Evolutionary conservation across 92 coral and sea anemone genomes (phyloP), one percentile per base, ranked within the genome.

Genomic region (Parazoanthus atlanticus): DNA sequence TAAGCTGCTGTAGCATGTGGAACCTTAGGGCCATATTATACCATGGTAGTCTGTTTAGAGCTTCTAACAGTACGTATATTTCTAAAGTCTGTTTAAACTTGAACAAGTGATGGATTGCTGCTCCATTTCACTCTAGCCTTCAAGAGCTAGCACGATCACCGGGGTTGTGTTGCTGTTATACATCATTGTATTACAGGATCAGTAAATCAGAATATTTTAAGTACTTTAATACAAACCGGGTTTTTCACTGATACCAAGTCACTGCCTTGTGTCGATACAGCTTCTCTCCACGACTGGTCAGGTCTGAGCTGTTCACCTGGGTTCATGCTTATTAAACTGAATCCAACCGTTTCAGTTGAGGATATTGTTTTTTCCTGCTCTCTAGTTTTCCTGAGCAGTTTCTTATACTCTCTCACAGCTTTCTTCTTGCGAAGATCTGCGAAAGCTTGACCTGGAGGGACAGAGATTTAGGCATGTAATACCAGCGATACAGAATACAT

Each of bases 391-490:
- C 64, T 94, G 6, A 94, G 90, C 7, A 95, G 81, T 76, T 96
- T 96, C 70, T 90, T 96, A 90, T 96, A 94, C 80, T 96, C 94
- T 56, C 78, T 91, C 72, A 96, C 49, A 33, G 96, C 98, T 82
- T 86, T 94, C 79, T 49, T 80, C 86, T 93, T 94, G 56, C 98
- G 96, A 19, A 81, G 73, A 76, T 96, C 96, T 25, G 94, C 98
- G 91, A 94, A 96, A 10, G 96, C 98, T 80, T 96, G 98, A n/a
- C 98, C 98, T 96, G 8, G 11, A 11, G 11, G 30, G 29, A 12
- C 12, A 16, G 40, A 41, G 10, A 23, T 15, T 47, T 46, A 9
- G 12, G 12, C 49, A 7, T 46, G 49, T 46, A 46, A 46, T 46
- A 46, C 5, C 23, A 10, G 8, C 21, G 26, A n/a, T 17, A 25